phyloP scores from a whole-genome alignment of 2,888 invertebrate species.

The Lepidocyrtoides sp. region DNA sequence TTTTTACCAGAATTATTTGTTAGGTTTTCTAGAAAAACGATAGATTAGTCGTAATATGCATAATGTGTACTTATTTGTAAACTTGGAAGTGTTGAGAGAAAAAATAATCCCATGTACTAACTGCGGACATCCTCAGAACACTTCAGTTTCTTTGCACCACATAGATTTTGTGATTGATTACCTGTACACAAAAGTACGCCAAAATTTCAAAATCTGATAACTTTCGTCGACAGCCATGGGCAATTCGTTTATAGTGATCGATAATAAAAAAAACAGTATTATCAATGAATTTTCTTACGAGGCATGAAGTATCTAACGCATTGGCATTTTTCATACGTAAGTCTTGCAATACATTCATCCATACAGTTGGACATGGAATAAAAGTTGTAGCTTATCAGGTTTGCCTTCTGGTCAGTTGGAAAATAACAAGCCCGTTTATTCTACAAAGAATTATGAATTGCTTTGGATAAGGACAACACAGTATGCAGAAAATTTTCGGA shows the following conservation, averaged over 20 bases:
- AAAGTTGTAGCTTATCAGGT: conserved; percentile 1
- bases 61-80: not conserved
- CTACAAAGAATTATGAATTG: not conserved
- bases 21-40: conserved; percentile 36
- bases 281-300: not conserved
- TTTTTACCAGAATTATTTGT: not conserved
- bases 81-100: not conserved
- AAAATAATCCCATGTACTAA: not conserved
- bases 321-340: not conserved
- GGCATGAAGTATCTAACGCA: conserved; percentile 43
- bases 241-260: no score
- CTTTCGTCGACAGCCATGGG: no score
- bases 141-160: conserved; percentile 13
- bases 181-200: no score
- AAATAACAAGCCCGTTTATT: conserved; percentile 51
- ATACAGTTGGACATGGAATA: conserved; percentile 51
- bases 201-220: no score
- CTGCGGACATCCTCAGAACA: conserved; percentile 41
- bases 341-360: conserved; percentile 23
- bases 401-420: conserved; percentile 16
- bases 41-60: no score
- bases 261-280: no score
- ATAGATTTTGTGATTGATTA: not conserved
- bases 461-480: not conserved
- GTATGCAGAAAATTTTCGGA: not conserved